Percentiles rank a stretch among this genome's conserved stretches.
These are phyloP conservation scores for Oryzias curvinotus DNA, from an alignment of 2,113 vertebrate species.

Conservation along the genomic window DNA sequence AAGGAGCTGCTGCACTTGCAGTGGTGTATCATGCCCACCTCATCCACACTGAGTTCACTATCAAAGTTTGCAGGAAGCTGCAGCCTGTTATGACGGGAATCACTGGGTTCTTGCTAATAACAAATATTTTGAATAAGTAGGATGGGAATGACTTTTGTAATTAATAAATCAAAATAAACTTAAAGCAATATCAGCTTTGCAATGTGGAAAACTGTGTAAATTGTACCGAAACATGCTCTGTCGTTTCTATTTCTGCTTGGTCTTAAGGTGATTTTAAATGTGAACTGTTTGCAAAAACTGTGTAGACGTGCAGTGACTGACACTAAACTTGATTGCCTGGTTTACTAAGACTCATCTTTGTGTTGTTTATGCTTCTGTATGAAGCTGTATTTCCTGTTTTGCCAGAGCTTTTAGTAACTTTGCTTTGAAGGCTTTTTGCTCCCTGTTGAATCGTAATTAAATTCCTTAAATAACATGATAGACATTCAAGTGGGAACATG, in stretches of 20 bases:
- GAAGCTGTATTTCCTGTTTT: slow-evolving; percentile 70
- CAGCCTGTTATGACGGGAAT: neutral
- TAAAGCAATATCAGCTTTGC: neutral
- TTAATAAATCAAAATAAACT: slow-evolving; percentile 1
- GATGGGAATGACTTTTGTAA: neutral
- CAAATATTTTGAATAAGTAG: neutral
- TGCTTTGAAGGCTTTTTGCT: neutral
- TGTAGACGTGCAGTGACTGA: slow-evolving; percentile 47
- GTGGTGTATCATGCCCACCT: neutral
- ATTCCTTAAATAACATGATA: neutral
- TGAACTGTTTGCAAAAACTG: slow-evolving; percentile 14
- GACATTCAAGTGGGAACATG: neutral
- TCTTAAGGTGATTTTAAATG: neutral
- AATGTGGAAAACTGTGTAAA: slow-evolving; percentile 12
- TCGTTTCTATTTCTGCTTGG: slow-evolving; percentile 33
- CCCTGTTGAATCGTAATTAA: no score
- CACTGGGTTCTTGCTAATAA: neutral
- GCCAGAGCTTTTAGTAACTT: slow-evolving; percentile 41
- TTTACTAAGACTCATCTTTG: slow-evolving; percentile 43
- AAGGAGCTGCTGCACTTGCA: slow-evolving; percentile 6
- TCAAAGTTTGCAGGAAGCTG: neutral
- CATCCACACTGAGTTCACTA: slow-evolving; percentile 3
- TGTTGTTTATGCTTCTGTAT: slow-evolving; percentile 9
- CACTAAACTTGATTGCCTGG: slow-evolving; percentile 57
- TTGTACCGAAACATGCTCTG: slow-evolving; percentile 1